Conservation (phyloP, 2,797 vertebrate genomes). For the Somateria mollissima region DNA sequence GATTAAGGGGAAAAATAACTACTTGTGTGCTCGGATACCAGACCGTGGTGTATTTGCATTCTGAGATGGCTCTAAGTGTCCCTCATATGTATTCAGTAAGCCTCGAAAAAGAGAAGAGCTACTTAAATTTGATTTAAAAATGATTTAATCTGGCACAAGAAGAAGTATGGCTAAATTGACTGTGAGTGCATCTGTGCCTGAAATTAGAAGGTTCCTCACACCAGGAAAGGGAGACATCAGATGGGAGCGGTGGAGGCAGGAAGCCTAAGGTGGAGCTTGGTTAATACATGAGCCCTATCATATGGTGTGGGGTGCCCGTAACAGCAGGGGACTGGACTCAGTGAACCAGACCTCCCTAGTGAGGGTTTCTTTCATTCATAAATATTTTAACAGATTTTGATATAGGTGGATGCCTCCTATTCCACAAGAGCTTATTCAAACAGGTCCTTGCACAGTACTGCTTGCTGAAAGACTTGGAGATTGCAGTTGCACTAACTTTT, state of each 20-base stretch:
- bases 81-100: not conserved
- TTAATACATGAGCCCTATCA: not conserved
- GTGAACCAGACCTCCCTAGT: not conserved
- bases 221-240: not conserved
- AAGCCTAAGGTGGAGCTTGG: not conserved
- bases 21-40: fast-evolving
- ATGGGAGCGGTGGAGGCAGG: not conserved
- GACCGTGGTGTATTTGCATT: not conserved
- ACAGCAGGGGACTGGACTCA: not conserved
- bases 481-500: not conserved
- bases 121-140: not conserved
- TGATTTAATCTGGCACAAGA: not conserved
- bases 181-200: fast-evolving
- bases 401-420: not conserved
- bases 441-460: not conserved
- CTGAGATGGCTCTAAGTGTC: not conserved
- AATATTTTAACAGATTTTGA: not conserved
- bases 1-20: not conserved
- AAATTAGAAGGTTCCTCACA: not conserved
- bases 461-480: not conserved
- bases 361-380: not conserved
- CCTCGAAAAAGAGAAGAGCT: not conserved
- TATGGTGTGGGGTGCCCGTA: not conserved
- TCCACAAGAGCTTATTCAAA: not conserved
- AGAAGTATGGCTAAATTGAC: not conserved